A percentile compares a stretch with the other conserved stretches of the same genome.
These are phyloP conservation scores for Labroides dimidiatus DNA, from an alignment of 2,797 vertebrate genomes.

Conservation along the genomic window DNA sequence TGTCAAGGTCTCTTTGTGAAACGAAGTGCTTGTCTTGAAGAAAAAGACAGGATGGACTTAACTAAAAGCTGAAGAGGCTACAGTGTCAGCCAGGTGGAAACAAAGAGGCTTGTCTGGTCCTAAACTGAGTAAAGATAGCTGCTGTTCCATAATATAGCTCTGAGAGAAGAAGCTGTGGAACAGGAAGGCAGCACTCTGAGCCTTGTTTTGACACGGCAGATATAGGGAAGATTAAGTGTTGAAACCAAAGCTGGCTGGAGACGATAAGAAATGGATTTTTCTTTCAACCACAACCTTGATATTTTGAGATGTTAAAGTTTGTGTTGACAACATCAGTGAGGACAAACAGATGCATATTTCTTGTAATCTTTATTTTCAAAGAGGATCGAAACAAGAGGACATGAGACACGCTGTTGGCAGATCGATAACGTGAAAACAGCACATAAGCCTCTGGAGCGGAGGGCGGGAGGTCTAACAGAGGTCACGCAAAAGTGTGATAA, in stretches of 20 bases:
- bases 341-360: constrained; percentile 17
- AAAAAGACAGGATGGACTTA: constrained; percentile 40
- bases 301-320: constrained; percentile 55
- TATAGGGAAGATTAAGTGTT: constrained; percentile 63
- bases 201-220: constrained; percentile 67
- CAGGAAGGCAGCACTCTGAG: constrained; percentile 39
- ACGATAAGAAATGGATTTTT: constrained; percentile 57
- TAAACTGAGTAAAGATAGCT: constrained; percentile 57
- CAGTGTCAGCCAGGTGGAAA: constrained; percentile 56
- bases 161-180: constrained; percentile 52
- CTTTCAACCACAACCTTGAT: constrained; percentile 30
- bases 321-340: constrained; percentile 32
- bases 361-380: constrained; percentile 10
- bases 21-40: constrained; percentile 34
- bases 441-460: constrained; percentile 14
- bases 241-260: constrained; percentile 64
- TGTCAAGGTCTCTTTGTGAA: constrained; percentile 37
- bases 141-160: constrained; percentile 42
- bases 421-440: constrained; percentile 35
- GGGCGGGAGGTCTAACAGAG: constrained; percentile 40
- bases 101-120: constrained; percentile 62
- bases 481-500: constrained; percentile 22
- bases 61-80: constrained; percentile 48
- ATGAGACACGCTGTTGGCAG: neutral
- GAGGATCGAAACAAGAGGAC: constrained; percentile 1